phyloP scores from a whole-genome alignment of 2,888 invertebrate genomes.

The Macrophya alboannulata region DNA sequence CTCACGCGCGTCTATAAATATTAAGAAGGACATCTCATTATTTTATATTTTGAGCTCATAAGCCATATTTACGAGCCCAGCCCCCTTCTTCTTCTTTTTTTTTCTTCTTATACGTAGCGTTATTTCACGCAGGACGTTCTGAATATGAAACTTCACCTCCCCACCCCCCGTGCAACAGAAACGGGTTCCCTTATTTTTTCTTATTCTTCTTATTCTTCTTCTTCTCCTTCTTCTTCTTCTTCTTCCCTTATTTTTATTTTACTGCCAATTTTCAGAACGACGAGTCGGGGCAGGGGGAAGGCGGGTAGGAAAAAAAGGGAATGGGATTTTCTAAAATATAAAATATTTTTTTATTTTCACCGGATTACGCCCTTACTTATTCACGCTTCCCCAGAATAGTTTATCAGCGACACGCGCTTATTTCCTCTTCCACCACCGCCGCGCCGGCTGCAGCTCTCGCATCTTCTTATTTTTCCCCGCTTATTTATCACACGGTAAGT shows the following conservation, averaged over 20 bases:
- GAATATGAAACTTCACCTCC: conserved; percentile 65
- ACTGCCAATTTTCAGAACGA: conserved; percentile 63
- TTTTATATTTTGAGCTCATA: conserved; percentile 73
- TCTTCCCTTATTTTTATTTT: conserved; percentile 59
- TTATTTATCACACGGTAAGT: conserved; percentile 23
- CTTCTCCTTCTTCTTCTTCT: conserved; percentile 36
- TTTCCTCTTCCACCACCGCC: neutral
- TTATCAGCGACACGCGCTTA: conserved; percentile 39
- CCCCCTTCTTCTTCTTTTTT: conserved; percentile 55
- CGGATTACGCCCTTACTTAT: conserved; percentile 39
- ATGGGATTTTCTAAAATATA: conserved; percentile 60
- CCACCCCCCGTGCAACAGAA: conserved; percentile 55
- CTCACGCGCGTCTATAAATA: conserved; percentile 70
- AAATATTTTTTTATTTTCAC: conserved; percentile 56
- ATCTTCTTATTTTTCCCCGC: conserved; percentile 25
- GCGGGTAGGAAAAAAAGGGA: conserved; percentile 42
- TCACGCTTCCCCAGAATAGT: conserved; percentile 20
- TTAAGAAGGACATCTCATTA: conserved; percentile 73
- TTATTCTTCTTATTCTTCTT: neutral
- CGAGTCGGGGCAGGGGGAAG: conserved; percentile 52
- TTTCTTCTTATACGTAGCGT: conserved; percentile 13
- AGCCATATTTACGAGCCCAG: conserved; percentile 73
- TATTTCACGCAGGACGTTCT: conserved; percentile 26
- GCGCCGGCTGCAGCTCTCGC: neutral
- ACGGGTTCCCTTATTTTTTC: neutral